Evolutionary conservation across 1,140 invertebrate genomes (phyloP).

Genomic region (Triops cancriformis): DNA sequence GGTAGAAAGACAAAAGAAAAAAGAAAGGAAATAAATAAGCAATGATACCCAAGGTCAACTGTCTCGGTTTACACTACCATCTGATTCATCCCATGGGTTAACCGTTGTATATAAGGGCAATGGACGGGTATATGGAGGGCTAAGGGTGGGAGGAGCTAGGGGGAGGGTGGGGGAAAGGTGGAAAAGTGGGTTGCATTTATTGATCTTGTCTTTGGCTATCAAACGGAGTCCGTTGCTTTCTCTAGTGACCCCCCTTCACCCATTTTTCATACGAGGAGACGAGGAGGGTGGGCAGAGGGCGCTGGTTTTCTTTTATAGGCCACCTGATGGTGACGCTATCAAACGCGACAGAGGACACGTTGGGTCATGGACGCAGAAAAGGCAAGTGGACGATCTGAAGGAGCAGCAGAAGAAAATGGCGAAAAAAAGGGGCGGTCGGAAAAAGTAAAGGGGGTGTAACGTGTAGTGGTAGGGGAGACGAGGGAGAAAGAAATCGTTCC

Average conservation of each 20-base stretch:
- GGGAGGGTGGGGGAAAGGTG: neutral
- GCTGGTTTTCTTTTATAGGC: conserved; percentile 1
- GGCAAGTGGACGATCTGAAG: neutral
- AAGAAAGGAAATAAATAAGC: too few relatives aligned
- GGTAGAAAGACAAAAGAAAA: too few relatives aligned
- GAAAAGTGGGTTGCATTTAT: neutral
- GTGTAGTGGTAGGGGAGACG: neutral
- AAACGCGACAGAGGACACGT: neutral
- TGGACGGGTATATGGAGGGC: too few relatives aligned
- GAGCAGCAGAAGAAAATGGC: neutral
- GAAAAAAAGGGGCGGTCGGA: too few relatives aligned
- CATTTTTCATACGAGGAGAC: neutral
- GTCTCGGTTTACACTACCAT: too few relatives aligned
- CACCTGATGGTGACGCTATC: conserved; percentile 12
- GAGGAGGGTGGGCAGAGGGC: neutral
- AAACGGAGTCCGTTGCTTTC: neutral
- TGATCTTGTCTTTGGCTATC: conserved; percentile 5
- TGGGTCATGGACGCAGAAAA: neutral
- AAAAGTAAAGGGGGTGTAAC: too few relatives aligned
- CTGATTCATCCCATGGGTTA: too few relatives aligned
- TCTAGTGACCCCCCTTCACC: neutral
- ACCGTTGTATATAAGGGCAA: too few relatives aligned
- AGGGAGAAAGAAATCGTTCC: neutral
- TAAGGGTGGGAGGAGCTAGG: too few relatives aligned
- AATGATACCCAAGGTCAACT: too few relatives aligned